Evolutionary conservation across 2,888 invertebrate genomes (phyloP).

Genomic region (Eurytoma adleriae): DNA sequence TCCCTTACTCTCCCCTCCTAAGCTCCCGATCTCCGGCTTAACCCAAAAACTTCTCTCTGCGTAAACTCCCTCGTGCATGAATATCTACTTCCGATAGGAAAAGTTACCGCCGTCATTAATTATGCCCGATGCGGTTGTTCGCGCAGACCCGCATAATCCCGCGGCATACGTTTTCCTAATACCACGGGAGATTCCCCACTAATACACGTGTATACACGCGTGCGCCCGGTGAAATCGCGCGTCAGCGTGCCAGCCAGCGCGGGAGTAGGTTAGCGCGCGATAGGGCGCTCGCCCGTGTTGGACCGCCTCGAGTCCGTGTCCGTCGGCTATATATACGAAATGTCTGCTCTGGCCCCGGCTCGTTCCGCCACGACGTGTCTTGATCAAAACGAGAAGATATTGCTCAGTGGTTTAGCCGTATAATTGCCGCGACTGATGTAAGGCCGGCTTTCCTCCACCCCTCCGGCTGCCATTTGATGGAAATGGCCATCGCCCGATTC

Average conservation of each 20-base stretch:
- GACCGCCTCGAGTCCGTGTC: not conserved
- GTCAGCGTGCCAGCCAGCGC: too few relatives aligned
- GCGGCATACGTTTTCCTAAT: conserved; percentile 59
- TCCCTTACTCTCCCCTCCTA: conserved; percentile 15
- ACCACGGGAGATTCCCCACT: conserved; percentile 49
- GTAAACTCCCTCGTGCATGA: conserved; percentile 63
- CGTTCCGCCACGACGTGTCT: conserved; percentile 14
- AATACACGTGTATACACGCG: conserved; percentile 51
- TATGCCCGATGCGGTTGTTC: conserved; percentile 60
- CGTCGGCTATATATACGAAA: conserved; percentile 17
- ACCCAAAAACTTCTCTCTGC: conserved; percentile 65
- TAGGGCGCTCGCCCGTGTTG: too few relatives aligned
- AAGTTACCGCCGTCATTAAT: conserved; percentile 60
- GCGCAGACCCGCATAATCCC: conserved; percentile 57
- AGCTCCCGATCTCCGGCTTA: conserved; percentile 62
- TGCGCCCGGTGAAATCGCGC: conserved; percentile 1
- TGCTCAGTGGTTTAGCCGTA: conserved; percentile 40
- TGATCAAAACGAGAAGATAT: conserved; percentile 55
- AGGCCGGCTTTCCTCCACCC: conserved; percentile 12
- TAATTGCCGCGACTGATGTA: conserved; percentile 46
- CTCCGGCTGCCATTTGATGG: conserved; percentile 27
- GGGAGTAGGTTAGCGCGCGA: too few relatives aligned
- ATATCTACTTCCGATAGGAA: conserved; percentile 60
- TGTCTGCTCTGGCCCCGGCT: conserved; percentile 5
- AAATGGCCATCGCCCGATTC: conserved; percentile 30